Evolutionary conservation across 1,140 invertebrate genomes (phyloP), one percentile per base, ranked within the genome.

Genomic region (Aphaenogaster rudis): DNA sequence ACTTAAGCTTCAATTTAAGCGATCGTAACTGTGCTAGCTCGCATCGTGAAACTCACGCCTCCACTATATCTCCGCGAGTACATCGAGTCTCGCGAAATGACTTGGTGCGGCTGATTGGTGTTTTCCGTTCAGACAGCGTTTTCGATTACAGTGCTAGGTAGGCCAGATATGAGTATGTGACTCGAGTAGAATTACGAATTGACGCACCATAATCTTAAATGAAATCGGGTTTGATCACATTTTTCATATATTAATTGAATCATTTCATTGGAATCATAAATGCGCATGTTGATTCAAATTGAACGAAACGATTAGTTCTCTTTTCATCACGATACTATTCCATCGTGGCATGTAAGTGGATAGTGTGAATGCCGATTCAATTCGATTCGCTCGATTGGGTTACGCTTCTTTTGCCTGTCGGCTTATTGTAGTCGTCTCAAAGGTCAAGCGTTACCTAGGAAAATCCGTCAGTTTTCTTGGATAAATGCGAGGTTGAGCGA

Each of bases 371-470:
- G 42, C 17, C 66, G 21, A 21, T 8, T 52, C n/a, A 13, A 82
- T 82, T 69, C 52, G 80, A 82, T 82, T 21, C 42, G 72, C 57
- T 85, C 33, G 72, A 74, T 85, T 63, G 81, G 28, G 7, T 59
- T 84, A 84, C 39, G 69, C 80, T 82, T 82, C 80, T 42, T 71
- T 82, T 48, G 64, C 52, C 69, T 21, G 45, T 9, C 15, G 39
- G 3, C 79, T 74, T 33, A 72, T 85, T 64, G 81, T 77, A 45
- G 36, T 77, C 39, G 33, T 28, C 13, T 50, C 48, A 85, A 85
- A 85, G 81, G 57, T 85, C 72, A 64, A 63, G n/a, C 45, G 39
- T 76, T 54, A 45, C 59, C 7, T 8, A 28, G 45, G 39, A 77
- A 76, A 86, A 77, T 86, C 50, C 17, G 33, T 86, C 28, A 42